A percentile compares a stretch with the other conserved stretches of the same genome.
phyloP scores from a whole-genome alignment of 2,113 vertebrate species.

The Cranoglanis bouderius region DNA sequence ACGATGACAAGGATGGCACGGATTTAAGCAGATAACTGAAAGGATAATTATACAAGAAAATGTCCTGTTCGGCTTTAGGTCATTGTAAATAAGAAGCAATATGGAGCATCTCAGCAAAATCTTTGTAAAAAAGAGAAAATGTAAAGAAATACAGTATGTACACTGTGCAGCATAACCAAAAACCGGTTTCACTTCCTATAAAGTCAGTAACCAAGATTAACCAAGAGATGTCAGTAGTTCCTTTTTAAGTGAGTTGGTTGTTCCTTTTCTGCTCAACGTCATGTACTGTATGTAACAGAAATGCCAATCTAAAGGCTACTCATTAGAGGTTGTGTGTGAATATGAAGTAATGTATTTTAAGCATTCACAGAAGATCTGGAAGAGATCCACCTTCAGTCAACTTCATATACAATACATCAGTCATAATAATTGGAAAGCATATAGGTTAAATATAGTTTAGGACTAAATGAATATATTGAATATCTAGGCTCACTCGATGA shows the following conservation, averaged over 20 bases:
- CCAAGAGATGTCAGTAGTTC: slow-evolving; percentile 36
- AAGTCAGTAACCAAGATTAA: slow-evolving; percentile 5
- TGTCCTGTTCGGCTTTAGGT: not conserved
- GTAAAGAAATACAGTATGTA: not conserved
- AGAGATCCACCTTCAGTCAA: not conserved
- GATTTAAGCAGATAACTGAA: not conserved
- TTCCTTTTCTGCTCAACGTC: not conserved
- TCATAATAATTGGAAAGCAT: not conserved
- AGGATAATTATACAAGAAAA: not conserved
- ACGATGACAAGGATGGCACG: not conserved
- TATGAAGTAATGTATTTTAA: not conserved
- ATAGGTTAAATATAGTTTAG: not conserved
- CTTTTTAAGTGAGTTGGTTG: not conserved
- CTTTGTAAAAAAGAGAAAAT: not conserved
- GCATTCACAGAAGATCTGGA: not conserved
- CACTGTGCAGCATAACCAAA: not conserved
- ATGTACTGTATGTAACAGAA: not conserved
- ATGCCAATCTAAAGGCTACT: not conserved
- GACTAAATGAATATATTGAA: not conserved
- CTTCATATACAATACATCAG: not conserved
- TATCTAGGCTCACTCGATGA: not conserved
- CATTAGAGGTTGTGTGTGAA: slow-evolving; percentile 8
- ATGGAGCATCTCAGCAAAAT: not conserved
- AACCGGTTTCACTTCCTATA: not conserved
- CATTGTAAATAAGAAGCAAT: not conserved